phyloP scores from a whole-genome alignment of 2,888 invertebrate genomes.

The Dasysyrphus albostriatus region DNA sequence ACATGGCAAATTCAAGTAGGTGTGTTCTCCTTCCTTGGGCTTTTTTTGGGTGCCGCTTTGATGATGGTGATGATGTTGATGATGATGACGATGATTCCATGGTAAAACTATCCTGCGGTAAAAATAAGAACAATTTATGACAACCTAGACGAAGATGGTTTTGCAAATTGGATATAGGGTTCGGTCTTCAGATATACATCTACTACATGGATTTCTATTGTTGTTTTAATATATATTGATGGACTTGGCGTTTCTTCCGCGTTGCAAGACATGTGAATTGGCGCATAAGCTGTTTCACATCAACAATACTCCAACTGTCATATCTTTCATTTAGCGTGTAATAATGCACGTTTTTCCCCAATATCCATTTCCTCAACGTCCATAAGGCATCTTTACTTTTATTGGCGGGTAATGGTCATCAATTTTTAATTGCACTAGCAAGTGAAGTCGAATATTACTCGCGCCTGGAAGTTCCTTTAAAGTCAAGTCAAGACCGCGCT shows the following conservation, averaged over 20 bases:
- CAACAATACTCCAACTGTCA: conserved; percentile 62
- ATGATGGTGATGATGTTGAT: conserved; percentile 39
- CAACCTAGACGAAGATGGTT: conserved; percentile 48
- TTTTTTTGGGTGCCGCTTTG: conserved; percentile 73
- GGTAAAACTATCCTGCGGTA: conserved; percentile 47
- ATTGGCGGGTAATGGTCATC: conserved; percentile 71
- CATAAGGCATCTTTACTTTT: conserved; percentile 60
- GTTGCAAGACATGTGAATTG: conserved; percentile 71
- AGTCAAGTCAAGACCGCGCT: conserved; percentile 2
- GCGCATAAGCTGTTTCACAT: conserved; percentile 71
- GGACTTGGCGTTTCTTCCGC: conserved; percentile 67
- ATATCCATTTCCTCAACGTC: conserved; percentile 15
- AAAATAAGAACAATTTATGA: conserved; percentile 62
- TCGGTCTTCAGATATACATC: conserved; percentile 65
- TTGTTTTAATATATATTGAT: conserved; percentile 37
- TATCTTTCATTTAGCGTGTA: conserved; percentile 62
- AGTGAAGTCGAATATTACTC: conserved; percentile 49
- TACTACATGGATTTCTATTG: conserved; percentile 62
- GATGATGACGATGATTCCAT: conserved; percentile 33
- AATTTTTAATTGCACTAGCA: conserved; percentile 70
- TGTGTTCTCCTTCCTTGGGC: conserved; percentile 62
- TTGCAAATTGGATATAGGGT: conserved; percentile 53
- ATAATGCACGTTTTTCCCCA: conserved; percentile 42
- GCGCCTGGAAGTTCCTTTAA: conserved; percentile 46
- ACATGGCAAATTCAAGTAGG: conserved; percentile 52